Base-by-base conservation (phyloP, 1,140 invertebrate species). In the Hyposmocoma kahamanoa region DNA sequence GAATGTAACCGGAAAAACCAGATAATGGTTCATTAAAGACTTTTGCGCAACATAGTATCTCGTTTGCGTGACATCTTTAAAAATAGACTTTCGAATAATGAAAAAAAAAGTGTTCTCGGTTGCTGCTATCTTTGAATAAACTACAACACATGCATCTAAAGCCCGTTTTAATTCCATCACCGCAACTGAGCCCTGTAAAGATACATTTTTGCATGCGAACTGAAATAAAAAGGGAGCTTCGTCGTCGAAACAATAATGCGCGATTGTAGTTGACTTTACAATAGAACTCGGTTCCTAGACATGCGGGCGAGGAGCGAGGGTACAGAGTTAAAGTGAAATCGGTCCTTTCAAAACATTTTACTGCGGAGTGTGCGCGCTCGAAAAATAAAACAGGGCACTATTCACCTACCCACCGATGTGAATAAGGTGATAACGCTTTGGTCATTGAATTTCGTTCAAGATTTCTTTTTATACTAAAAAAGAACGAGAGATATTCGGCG, bases 331-430 rank as follows among this genome's bases (percentile, higher is more conserved):
- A 72, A 72, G 74, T 69, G 77, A 75, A 82, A 81, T 77, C 78
- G 73, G 69, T 79, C 71, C 80, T 80, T 84, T 81, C 76, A 81
- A 82, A 84, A 84, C 75, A 82, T 82, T 84, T 79, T 72, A 73
- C 72, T 67, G 67, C 47, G 58, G n/a, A 62, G 67, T 63, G 62
- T 68, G 54, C 32, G 32, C 32, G 32, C 32, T 36, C 18, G 32
- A 65, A 73, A 75, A 75, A 72, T 84, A 80, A 78, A 76, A 71
- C 67, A 53, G 53, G 63, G 62, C 58, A 69, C 67, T 62, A 63
- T 63, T 68, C 62, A 60, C n/a, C n/a, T n/a, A n/a, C n/a, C n/a
- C n/a, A n/a, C n/a, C n/a, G n/a, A n/a, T n/a, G n/a, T n/a, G n/a
- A n/a, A n/a, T n/a, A n/a, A n/a, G n/a, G n/a, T n/a, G n/a, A n/a